These are phyloP conservation scores for Apostichopus californicus DNA, from an alignment of 35 echinoderm and acorn worm species.

Conservation along the genomic window DNA sequence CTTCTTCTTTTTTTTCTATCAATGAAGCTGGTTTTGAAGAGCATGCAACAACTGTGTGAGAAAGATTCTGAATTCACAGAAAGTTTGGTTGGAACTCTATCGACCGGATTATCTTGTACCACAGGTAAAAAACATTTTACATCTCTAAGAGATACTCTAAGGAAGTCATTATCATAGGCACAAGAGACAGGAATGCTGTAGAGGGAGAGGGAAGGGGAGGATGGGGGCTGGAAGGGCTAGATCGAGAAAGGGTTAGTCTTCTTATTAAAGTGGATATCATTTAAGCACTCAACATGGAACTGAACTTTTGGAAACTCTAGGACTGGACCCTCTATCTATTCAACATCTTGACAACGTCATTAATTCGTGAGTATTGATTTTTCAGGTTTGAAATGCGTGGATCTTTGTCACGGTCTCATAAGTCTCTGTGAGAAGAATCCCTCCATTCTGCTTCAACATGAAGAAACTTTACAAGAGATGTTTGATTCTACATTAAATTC, in stretches of 20 bases:
- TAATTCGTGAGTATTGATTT: neutral
- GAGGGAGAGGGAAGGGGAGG: too few relatives aligned
- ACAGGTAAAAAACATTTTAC: conserved; percentile 49
- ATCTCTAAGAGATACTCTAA: too few relatives aligned
- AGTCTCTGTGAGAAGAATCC: conserved; percentile 54
- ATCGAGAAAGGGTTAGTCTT: too few relatives aligned
- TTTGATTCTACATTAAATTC: conserved; percentile 41
- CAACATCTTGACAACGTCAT: too few relatives aligned
- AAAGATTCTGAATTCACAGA: conserved; percentile 20
- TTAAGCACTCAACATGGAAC: too few relatives aligned
- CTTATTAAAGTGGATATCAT: too few relatives aligned
- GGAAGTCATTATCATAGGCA: too few relatives aligned
- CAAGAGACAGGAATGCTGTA: too few relatives aligned
- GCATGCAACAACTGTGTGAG: conserved; percentile 65
- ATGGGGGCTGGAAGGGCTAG: too few relatives aligned
- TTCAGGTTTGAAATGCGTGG: conserved; percentile 21
- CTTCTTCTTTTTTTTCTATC: neutral
- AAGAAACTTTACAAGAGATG: conserved; percentile 47
- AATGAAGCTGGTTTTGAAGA: conserved; percentile 30
- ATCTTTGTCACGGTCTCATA: conserved; percentile 63
- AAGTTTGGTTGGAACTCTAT: conserved; percentile 59
- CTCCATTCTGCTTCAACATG: conserved; percentile 34
- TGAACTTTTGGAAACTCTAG: too few relatives aligned
- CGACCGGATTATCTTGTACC: conserved; percentile 33
- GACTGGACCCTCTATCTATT: too few relatives aligned